Base-by-base conservation (phyloP, 2,888 invertebrate species). In the Mythimna lalbum region DNA sequence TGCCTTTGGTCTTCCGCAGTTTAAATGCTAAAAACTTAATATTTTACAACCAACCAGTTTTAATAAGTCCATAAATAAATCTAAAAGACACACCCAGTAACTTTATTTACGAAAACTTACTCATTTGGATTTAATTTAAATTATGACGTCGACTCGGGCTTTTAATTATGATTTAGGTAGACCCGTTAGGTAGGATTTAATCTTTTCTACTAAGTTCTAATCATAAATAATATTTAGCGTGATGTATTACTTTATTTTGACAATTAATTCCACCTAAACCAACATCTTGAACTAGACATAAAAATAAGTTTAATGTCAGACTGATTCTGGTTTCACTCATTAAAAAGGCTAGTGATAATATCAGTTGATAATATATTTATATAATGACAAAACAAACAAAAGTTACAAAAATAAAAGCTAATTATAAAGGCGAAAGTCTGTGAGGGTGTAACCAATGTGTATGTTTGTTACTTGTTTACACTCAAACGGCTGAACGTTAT, bases 31-130 rank as follows among this genome's bases (percentile, higher is more conserved):
- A 47, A 23, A 60, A 63, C 19, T 43, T 55, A 27, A 60, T 50
- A 63, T 78, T 78, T 61, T 49, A 61, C 31, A 39, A 43, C 14
- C 7, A 21, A 43, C 31, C 39, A 50, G 73, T 50, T 57, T 76
- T 52, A 78, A 52, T 62, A 31, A 57, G 31, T 53, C 33, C 47
- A 53, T 79, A 74, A 74, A 66, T 76, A 78, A 70, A 74, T 66
- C 56, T 47, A 31, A 59, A 69, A 69, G 73, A 49, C 36, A 65
- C 47, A 47, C 23, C 65, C 39, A 52, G n/a, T 43, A 49, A 23
- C 14, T 66, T 79, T 65, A 63, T 53, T 31, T 61, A 31, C 43
- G 64, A 50, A 72, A 64, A 61, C 33, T 12, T 50, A 79, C 33
- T 63, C 27, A 50, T 63, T 77, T 68, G 49, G 57, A 52, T 59